These are phyloP conservation scores for Pangasius sanitwongsei DNA, from an alignment of 2,797 vertebrate genomes.

Conservation along the genomic window DNA sequence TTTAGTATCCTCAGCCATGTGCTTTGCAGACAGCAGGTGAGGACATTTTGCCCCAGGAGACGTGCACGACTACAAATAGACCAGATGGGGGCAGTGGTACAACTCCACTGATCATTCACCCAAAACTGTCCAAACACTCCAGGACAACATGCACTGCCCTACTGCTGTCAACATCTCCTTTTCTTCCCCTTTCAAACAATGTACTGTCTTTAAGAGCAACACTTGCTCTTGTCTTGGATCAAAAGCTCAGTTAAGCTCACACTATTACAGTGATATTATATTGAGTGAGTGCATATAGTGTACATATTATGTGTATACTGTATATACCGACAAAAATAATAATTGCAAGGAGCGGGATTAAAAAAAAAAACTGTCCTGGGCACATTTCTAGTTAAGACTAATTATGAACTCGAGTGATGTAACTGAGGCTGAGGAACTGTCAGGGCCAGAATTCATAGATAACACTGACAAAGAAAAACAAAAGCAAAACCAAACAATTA, in stretches of 20 bases:
- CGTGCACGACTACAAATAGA: not conserved
- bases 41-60: constrained; percentile 17
- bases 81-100: constrained; percentile 52
- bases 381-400: not conserved
- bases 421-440: not conserved
- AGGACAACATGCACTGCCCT: not conserved
- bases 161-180: constrained; percentile 1
- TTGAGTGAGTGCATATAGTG: not conserved
- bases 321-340: not conserved
- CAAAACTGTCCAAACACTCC: not conserved
- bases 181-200: not conserved
- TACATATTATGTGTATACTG: not conserved
- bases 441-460: not conserved
- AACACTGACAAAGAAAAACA: not conserved
- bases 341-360: not conserved
- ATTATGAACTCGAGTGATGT: not conserved
- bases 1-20: not conserved
- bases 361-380: not conserved
- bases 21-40: constrained; percentile 17
- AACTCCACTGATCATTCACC: constrained; percentile 30
- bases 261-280: not conserved
- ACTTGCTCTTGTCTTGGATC: not conserved
- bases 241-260: not conserved
- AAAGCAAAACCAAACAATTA: not conserved
- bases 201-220: not conserved